Evolutionary conservation across 2,888 invertebrate species (phyloP), one percentile per base, ranked within the genome.

Genomic region (Belgica antarctica): DNA sequence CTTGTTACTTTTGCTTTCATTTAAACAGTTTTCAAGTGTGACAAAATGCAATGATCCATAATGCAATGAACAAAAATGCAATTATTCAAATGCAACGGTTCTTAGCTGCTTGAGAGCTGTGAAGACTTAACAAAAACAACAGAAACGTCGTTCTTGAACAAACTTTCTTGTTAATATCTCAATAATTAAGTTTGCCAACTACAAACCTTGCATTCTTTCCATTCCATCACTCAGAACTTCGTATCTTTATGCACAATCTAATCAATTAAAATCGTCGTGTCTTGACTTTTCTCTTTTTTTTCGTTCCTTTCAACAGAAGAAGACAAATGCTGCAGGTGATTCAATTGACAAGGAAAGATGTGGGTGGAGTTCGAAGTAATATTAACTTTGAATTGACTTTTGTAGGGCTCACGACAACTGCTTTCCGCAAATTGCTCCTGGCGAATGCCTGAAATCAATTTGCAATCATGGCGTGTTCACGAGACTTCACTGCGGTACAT

Each of bases 321-420:
- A 74, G 90, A 90, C 76, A 81, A 81, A 24, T 90, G 90, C 74
- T 90, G 90, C 74, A 81, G 89, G 22, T 87, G 87, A 72, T 89
- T 89, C 77, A 89, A 90, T 4, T 5, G 12, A 63, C 12, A 24
- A 24, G 22, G 80, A 83, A 73, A 82, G 83, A 1, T 80, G 89
- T 41, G 77, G 78, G 7, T n/a, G 15, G 46, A 12, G 46, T 31
- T 25, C 2, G 59, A 57, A 31, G n/a, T n/a, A n/a, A n/a, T n/a
- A n/a, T 68, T 27, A 27, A n/a, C 1, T 17, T 28, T 68, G 52
- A 19, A 65, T 41, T n/a, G n/a, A n/a, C n/a, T n/a, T n/a, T n/a
- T 90, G 89, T 74, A 81, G 89, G 22, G 87, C 87, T 71, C 89
- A 90, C 77, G 89, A 90, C 76, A 83, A 85, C 73, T 90, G 90